Evolutionary conservation across 2,888 invertebrate species (phyloP), one percentile per base, ranked within the genome.

Genomic region (Sturmia bella): DNA sequence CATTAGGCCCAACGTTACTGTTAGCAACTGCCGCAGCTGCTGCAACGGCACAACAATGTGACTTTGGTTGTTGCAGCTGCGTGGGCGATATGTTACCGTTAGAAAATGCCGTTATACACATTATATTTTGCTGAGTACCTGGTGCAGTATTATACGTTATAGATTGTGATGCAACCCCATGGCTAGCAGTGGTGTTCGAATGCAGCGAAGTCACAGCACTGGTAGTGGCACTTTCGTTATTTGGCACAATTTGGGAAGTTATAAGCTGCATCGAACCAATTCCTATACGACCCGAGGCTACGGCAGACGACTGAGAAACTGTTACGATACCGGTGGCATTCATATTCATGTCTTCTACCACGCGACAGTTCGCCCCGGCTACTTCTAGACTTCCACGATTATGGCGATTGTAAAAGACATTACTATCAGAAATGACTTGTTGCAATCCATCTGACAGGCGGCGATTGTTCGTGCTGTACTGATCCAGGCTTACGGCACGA

Each of bases 361-460:
- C 69, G 0, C 84, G 85, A 15, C 83, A 84, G 17, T 76, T 73
- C 11, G 54, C 80, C 15, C 78, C 54, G 41, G 79, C 69, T 4
- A 76, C 84, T 37, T 90, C 90, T 13, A 87, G 69, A 48, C 86
- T 86, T 80, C 88, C 86, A 70, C 89, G 90, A 85, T 89, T 87
- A 63, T 88, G 90, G 15, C 90, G 91, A 41, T 90, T 90, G 61
- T 91, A 91, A 84, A 91, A 91, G 3, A 91, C 91, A 80, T 90
- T 91, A 85, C 90, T 91, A 69, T 91, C 91, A 15, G 91, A 91
- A 70, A 90, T 91, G 73, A 91, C 91, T 85, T 90, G 90, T 15
- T 90, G 91, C 79, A 91, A 84, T 6, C 91, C 91, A 82, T 91
- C 91, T 39, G 91, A 91, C 6, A 90, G 86, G 0, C 91, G 89